These are phyloP conservation scores for Agrilus biguttatus DNA, from an alignment of 2,888 invertebrate species.

Conservation along the genomic window DNA sequence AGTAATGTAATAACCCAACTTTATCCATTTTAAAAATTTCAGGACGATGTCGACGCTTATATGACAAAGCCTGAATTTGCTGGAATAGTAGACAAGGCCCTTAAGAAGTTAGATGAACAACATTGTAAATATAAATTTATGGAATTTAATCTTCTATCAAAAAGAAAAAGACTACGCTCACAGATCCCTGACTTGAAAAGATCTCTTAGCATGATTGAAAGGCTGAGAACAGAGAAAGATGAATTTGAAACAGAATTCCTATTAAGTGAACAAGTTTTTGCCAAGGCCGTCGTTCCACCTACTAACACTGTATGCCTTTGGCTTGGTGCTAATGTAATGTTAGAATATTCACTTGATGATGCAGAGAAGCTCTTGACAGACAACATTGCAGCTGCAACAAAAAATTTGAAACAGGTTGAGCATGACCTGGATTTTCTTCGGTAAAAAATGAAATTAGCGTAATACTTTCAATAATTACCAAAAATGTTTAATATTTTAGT, in stretches of 20 bases:
- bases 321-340: conserved; percentile 90
- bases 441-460: conserved; percentile 26
- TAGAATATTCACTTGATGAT: conserved; percentile 87
- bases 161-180: conserved; percentile 69
- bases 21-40: conserved; percentile 1
- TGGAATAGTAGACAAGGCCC: conserved; percentile 70
- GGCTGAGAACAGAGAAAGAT: conserved; percentile 67
- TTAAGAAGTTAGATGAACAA: conserved; percentile 79
- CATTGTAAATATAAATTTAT: conserved; percentile 95
- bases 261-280: conserved; percentile 72
- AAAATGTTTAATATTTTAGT: conserved; percentile 34
- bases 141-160: conserved; percentile 82
- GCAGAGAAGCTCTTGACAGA: conserved; percentile 71
- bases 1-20: neutral
- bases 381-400: conserved; percentile 71
- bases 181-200: conserved; percentile 92
- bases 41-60: conserved; percentile 92
- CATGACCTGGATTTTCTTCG: conserved; percentile 87
- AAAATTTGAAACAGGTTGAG: conserved; percentile 71
- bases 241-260: conserved; percentile 80
- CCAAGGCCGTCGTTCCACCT: conserved; percentile 74
- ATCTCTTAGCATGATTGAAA: conserved; percentile 82
- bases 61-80: conserved; percentile 75
- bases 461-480: neutral
- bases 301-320: conserved; percentile 77